Base-by-base conservation (phyloP, 2,888 invertebrate genomes). In the Zaprionus lineosus region DNA sequence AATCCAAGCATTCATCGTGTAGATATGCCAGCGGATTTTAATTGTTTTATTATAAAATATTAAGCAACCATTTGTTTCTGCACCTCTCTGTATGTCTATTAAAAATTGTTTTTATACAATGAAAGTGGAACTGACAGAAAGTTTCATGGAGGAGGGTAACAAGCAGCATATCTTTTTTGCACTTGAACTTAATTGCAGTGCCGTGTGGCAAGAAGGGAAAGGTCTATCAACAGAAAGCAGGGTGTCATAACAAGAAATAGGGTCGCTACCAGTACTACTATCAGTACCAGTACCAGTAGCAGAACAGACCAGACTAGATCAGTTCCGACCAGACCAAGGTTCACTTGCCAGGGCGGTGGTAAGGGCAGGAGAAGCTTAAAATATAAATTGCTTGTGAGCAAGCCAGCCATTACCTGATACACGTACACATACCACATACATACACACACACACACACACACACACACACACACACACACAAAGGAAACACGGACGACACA, bases 371-470 rank as follows among this genome's bases (percentile, higher is more conserved):
- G 43, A 43, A 59, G 37, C 41, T 50, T 60, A 68, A 83, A 81
- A 83, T 78, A 78, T 78, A 78, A 83, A 78, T 78, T 78, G 84
- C 78, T 84, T 76, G 77, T 63, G 82, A 79, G 81, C 83, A 81
- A 73, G 81, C 74, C 77, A 63, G 48, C 57, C 81, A 73, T 78
- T 78, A 78, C 78, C 78, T 84, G 84, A 63, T 64, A 63, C 68
- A 66, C 50, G 71, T 47, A 53, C 24, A 8, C 8, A 24, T 24
- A 24, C 8, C 46, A 57, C 36, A 59, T 14, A 28, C 34, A 59
- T 29, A 55, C 19, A 57, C 16, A 50, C 11, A 37, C 15, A 26
- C 16, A 9, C n/a, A 37, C 28, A 33, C 46, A 55, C 16, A 48
- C 41, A 51, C 50, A 51, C 44, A 48, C 36, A 52, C 50, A 26